Base-by-base conservation (phyloP, 2,888 invertebrate genomes). In the Neoaliturus tenellus region DNA sequence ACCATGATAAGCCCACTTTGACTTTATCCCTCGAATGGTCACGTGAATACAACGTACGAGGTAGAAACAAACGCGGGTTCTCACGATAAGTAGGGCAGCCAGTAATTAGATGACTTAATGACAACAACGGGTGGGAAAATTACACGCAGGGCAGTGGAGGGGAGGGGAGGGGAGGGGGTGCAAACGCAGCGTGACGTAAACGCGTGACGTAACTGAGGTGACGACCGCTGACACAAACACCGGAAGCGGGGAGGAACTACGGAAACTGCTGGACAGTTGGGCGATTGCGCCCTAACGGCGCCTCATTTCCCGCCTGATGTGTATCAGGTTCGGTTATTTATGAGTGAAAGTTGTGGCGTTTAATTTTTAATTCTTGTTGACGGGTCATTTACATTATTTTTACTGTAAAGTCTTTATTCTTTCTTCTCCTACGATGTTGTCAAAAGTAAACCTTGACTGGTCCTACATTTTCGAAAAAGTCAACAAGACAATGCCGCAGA, bases 61-160 rank as follows among this genome's bases (percentile, higher is more conserved):
- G 51, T 17, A 51, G 62, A 62, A 62, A 14, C 28, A 31, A 51
- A 62, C 62, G 12, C 20, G 17, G 17, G 28, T 28, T 62, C 62
- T 2, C 62, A 62, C 62, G 62, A 31, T 62, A 62, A 28, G 62
- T 62, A 17, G 62, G 62, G 62, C 62, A 25, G 17, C 25, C 48
- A 51, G 62, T 62, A 62, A 62, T 62, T 62, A 62, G 62, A 51
- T 23, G 51, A 31, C 62, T 62, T 62, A 62, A 62, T 62, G 62
- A 62, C 62, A 62, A 62, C 51, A 51, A 20, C 23, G 51, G 51
- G 51, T 62, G 62, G 62, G 62, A 62, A 17, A 62, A 31, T 62
- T 62, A 62, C 62, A 51, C 20, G 51, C 51, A 23, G n/a, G 23
- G 2, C 20, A 51, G 6, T 44, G 44, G 17, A 23, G 4, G 28